phyloP scores from a whole-genome alignment of 2,888 invertebrate genomes.

The Leptinotarsa juncta region DNA sequence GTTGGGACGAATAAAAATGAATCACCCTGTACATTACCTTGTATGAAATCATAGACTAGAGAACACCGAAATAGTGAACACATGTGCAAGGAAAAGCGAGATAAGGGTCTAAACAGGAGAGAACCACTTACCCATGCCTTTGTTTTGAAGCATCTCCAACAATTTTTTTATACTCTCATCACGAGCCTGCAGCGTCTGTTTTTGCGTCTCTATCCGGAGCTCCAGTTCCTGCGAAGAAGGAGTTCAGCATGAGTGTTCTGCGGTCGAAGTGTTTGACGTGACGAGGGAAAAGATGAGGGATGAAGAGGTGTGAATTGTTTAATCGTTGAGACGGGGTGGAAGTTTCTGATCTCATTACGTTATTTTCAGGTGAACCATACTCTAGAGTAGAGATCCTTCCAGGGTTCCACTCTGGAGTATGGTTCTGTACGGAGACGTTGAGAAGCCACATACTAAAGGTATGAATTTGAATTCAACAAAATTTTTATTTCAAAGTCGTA shows the following conservation, averaged over 20 bases:
- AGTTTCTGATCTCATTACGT: neutral
- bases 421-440: too few species aligned
- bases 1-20: conserved; percentile 18
- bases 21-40: conserved; percentile 37
- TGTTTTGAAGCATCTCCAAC: conserved; percentile 97
- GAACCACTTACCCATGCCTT: conserved; percentile 88
- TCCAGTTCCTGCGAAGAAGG: conserved; percentile 83
- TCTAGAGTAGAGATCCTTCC: too few species aligned
- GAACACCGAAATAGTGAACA: conserved; percentile 37
- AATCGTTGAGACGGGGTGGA: neutral
- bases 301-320: neutral
- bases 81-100: conserved; percentile 45
- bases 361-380: too few species aligned
- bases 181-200: conserved; percentile 94
- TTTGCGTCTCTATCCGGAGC: conserved; percentile 96
- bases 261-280: conserved; percentile 10
- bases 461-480: too few species aligned
- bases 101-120: conserved; percentile 47
- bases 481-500: too few species aligned
- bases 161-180: conserved; percentile 99
- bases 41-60: conserved; percentile 36
- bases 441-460: too few species aligned
- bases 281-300: neutral
- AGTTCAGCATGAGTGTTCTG: conserved; percentile 19
- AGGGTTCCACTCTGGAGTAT: too few species aligned